These are phyloP conservation scores for Pleuronectes platessa DNA, from an alignment of 2,113 vertebrate species.

Conservation along the genomic window DNA sequence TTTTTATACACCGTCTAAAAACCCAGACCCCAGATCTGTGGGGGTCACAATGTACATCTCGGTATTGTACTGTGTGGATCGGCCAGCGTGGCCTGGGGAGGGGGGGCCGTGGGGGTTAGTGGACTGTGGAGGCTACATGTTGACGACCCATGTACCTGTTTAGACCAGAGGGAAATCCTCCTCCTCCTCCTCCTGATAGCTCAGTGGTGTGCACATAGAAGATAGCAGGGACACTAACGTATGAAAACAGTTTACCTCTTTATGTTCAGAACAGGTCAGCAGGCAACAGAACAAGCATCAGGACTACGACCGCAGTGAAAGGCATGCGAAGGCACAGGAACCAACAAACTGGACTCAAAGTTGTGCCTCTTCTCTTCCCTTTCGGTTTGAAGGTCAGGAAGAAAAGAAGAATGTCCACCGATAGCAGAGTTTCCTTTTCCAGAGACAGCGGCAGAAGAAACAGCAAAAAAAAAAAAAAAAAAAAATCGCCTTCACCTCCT, in stretches of 20 bases:
- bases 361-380: constrained; percentile 62
- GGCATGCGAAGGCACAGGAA: constrained; percentile 82
- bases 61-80: constrained; percentile 62
- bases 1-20: constrained; percentile 65
- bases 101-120: neutral
- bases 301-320: constrained; percentile 72
- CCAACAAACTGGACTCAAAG: constrained; percentile 73
- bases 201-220: constrained; percentile 64
- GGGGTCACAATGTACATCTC: constrained; percentile 70
- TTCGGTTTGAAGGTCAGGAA: constrained; percentile 39
- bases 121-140: constrained; percentile 66
- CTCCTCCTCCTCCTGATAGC: constrained; percentile 41
- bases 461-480: constrained; percentile 76
- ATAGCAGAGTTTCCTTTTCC: constrained; percentile 82
- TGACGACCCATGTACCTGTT: constrained; percentile 63
- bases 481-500: constrained; percentile 51
- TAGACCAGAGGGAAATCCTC: constrained; percentile 39
- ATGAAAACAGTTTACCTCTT: constrained; percentile 69
- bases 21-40: constrained; percentile 54
- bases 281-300: constrained; percentile 80
- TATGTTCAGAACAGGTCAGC: constrained; percentile 78
- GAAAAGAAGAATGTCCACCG: constrained; percentile 62
- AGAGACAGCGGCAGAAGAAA: constrained; percentile 68
- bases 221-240: constrained; percentile 64
- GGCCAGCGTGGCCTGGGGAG: constrained; percentile 52